Conservation (phyloP, 2,888 invertebrate genomes). For the Ormyrus thymus region DNA sequence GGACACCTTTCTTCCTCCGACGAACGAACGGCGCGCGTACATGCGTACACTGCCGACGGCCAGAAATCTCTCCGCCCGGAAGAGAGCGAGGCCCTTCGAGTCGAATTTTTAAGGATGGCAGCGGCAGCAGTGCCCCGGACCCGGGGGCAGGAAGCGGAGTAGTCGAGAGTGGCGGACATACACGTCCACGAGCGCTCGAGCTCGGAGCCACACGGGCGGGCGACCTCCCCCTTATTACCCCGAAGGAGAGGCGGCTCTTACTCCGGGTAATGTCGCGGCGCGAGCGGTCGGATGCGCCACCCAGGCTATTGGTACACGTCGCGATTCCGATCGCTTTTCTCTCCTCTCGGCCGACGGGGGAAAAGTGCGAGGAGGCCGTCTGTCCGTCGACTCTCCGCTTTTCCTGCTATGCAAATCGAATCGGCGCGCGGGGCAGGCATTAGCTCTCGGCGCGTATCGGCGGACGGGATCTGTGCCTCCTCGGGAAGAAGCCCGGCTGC, state of each 20-base stretch:
- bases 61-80: no score
- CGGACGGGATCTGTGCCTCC: no score
- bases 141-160: not conserved
- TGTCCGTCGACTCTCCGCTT: slow-evolving; percentile 22
- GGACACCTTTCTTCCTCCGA: no score
- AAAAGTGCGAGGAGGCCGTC: slow-evolving; percentile 12
- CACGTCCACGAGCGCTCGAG: slow-evolving; percentile 16
- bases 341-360: slow-evolving; percentile 10
- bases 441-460: no score
- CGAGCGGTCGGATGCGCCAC: slow-evolving; percentile 26
- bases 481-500: no score
- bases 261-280: slow-evolving; percentile 20
- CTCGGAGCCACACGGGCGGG: slow-evolving; percentile 35
- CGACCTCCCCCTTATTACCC: slow-evolving; percentile 33
- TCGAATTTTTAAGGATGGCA: no score
- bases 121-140: no score
- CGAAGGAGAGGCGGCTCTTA: not conserved
- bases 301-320: not conserved
- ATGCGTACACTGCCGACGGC: no score
- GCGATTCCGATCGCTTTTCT: not conserved
- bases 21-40: no score
- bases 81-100: not conserved
- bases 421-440: no score
- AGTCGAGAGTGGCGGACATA: not conserved
- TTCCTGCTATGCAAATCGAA: not conserved